Conservation (phyloP, 2,888 invertebrate genomes). For the Neoscelio sp. region DNA sequence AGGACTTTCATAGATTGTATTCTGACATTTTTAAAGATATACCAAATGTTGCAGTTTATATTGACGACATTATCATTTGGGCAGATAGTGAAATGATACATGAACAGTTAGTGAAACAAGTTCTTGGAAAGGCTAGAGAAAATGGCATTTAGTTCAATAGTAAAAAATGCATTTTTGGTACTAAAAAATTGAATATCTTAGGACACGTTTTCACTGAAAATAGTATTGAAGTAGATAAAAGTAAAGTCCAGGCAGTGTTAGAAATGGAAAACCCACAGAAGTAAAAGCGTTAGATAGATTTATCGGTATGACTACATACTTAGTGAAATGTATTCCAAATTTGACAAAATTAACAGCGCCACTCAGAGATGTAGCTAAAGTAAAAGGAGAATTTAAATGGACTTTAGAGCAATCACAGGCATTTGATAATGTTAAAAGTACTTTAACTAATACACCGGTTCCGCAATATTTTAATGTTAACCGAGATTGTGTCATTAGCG, state of each 20-base stretch:
- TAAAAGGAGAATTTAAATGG: constrained; percentile 56
- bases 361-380: constrained; percentile 70
- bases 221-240: constrained; percentile 46
- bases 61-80: constrained; percentile 66
- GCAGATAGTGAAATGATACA: no score
- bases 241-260: constrained; percentile 53
- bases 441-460: constrained; percentile 45
- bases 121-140: constrained; percentile 41
- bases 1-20: constrained; percentile 66
- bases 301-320: constrained; percentile 60
- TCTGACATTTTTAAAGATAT: constrained; percentile 56
- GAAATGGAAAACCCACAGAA: constrained; percentile 24
- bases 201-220: constrained; percentile 42
- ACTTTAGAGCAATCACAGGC: constrained; percentile 43
- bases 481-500: constrained; percentile 52
- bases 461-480: constrained; percentile 65
- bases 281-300: constrained; percentile 34
- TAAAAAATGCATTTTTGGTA: constrained; percentile 48
- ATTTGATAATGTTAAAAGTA: constrained; percentile 57
- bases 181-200: constrained; percentile 25
- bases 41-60: constrained; percentile 58
- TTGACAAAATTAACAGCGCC: constrained; percentile 34
- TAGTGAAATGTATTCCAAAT: constrained; percentile 57
- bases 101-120: no score
- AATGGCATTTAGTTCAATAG: constrained; percentile 44